Evolutionary conservation across 2,113 vertebrate species (phyloP), one percentile per base, ranked within the genome.

Genomic region (Rana temporaria): DNA sequence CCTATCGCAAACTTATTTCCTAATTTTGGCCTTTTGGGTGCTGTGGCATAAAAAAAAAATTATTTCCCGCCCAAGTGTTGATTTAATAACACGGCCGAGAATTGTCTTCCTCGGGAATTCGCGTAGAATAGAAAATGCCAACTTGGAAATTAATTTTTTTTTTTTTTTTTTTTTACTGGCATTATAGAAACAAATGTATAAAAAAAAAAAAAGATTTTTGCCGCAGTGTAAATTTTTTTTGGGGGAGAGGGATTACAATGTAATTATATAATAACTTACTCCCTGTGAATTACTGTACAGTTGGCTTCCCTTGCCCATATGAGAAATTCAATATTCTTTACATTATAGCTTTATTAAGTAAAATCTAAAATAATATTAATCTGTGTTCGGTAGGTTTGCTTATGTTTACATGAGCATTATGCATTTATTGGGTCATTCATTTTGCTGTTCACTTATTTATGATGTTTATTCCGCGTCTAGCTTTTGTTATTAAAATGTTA

Each of bases 81-180:
- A 80, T 80, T 80, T 81, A 70, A 81, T 81, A 72, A 71, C 57
- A 32, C 79, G 24, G 67, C 18, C 20, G 79, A 72, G 79, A 71
- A 67, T 81, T 71, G 34, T 53, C 66, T 38, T 80, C 55, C 34
- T 57, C 17, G 68, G 67, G 57, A 24, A 12, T 78, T 32, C 8
- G 65, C n/a, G 42, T 9, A 34, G n/a, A 69, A 69, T 22, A 22
- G n/a, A 79, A 79, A 17, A 59, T 22, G 26, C 15, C 19, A n/a
- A 71, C 14, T 12, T 55, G 14, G 22, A 69, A 69, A 62, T 56
- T 20, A 30, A 81, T 79, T 69, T 65, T 79, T 69, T 16, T 17
- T 48, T 11, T 20, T 8, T 14, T 70, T 70, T 70, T 22, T 26
- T 57, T 69, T 20, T 12, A 4, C 0, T 32, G 30, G 34, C 56